Evolutionary conservation across 2,797 vertebrate species (phyloP).

Genomic region (Crax fasciolata): DNA sequence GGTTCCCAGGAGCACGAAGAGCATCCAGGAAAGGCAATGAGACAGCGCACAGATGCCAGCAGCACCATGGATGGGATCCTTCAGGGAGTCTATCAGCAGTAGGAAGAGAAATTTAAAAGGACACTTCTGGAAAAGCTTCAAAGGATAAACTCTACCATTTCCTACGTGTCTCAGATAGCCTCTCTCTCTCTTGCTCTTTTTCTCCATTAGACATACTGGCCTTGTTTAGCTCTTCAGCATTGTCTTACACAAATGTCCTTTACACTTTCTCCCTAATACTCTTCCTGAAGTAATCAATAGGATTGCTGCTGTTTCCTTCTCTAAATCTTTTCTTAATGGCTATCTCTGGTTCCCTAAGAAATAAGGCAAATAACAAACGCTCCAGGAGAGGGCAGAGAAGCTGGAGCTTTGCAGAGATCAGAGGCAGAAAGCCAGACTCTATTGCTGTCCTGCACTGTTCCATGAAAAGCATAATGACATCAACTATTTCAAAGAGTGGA

Average conservation of each 20-base stretch:
- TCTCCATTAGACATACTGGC: constrained; percentile 25
- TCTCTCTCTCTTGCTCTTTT: background rate
- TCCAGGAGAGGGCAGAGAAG: background rate
- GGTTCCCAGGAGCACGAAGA: background rate
- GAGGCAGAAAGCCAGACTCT: background rate
- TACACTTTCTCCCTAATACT: constrained; percentile 6
- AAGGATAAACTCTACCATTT: constrained; percentile 25
- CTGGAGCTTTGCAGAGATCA: background rate
- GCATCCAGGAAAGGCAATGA: constrained; percentile 1
- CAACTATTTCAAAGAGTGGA: background rate
- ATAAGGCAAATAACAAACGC: background rate
- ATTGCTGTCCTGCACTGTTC: background rate
- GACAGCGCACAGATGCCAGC: background rate
- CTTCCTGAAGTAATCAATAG: constrained; percentile 35
- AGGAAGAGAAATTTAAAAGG: constrained; percentile 42
- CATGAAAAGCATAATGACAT: background rate
- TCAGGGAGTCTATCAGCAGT: background rate
- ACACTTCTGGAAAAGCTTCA: constrained; percentile 47
- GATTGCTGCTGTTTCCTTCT: constrained; percentile 3
- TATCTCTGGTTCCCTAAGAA: constrained; percentile 2
- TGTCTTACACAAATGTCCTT: constrained; percentile 59
- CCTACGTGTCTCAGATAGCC: background rate
- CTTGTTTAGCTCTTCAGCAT: constrained; percentile 31
- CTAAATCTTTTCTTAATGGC: background rate
- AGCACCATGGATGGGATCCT: background rate